Conservation (phyloP, 2,888 invertebrate genomes). For the Alentia gelatinosa region DNA sequence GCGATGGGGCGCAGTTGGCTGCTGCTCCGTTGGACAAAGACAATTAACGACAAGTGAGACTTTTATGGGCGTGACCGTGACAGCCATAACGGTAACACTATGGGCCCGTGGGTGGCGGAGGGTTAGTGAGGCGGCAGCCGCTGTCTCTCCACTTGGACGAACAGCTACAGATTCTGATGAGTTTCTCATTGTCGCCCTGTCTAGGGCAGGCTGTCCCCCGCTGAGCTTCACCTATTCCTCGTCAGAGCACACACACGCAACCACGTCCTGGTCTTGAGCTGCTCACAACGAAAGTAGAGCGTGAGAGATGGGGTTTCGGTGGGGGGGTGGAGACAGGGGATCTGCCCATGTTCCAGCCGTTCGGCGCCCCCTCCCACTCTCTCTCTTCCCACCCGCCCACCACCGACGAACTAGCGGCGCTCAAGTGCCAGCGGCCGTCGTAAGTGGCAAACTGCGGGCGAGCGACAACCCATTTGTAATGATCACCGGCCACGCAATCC, state of each 20-base stretch:
- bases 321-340: too few species aligned
- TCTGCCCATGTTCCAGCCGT: too few species aligned
- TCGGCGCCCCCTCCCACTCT: too few species aligned
- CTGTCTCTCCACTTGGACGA: background rate
- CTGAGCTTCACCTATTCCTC: background rate
- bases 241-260: too few species aligned
- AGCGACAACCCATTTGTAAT: slow-evolving; percentile 39
- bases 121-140: background rate
- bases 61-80: slow-evolving; percentile 37
- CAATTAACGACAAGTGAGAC: slow-evolving; percentile 41
- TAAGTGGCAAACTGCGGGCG: slow-evolving; percentile 45
- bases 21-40: slow-evolving; percentile 15
- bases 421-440: background rate
- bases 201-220: background rate
- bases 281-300: background rate
- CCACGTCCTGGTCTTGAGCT: too few species aligned
- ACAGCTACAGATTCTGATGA: slow-evolving; percentile 28
- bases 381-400: background rate
- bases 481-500: slow-evolving; percentile 44
- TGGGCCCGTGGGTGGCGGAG: background rate
- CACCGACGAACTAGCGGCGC: background rate
- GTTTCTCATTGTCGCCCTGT: background rate
- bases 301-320: background rate
- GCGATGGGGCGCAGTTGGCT: background rate
- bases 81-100: slow-evolving; percentile 40